These are phyloP conservation scores for Conchocele bisecta DNA, from an alignment of 2,888 invertebrate species.

Conservation along the genomic window DNA sequence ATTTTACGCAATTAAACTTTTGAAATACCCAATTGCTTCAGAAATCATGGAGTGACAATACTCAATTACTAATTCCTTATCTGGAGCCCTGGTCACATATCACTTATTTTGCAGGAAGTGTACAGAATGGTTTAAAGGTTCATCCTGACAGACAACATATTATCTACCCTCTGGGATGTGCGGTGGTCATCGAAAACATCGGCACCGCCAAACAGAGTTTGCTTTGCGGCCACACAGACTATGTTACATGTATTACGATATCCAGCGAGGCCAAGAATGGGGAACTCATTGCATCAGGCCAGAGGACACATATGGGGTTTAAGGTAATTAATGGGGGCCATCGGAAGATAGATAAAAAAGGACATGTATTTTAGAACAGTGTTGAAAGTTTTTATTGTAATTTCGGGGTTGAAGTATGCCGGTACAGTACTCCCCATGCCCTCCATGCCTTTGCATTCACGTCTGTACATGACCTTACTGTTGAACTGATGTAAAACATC, in stretches of 20 bases:
- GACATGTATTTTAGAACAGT: too few species aligned
- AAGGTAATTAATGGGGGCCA: slow-evolving; percentile 85
- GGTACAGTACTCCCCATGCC: too few species aligned
- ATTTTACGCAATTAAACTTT: too few species aligned
- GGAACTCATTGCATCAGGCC: slow-evolving; percentile 93
- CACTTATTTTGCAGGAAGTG: slow-evolving; percentile 68
- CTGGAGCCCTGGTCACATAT: neutral
- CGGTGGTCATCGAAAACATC: slow-evolving; percentile 82
- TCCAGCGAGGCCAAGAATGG: slow-evolving; percentile 88
- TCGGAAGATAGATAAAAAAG: too few species aligned
- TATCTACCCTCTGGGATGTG: slow-evolving; percentile 82
- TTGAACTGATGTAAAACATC: too few species aligned
- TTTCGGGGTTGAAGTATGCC: too few species aligned
- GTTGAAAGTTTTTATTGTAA: too few species aligned
- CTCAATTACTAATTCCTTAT: too few species aligned
- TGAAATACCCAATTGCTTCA: too few species aligned
- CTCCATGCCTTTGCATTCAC: too few species aligned
- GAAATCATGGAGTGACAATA: too few species aligned
- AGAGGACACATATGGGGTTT: slow-evolving; percentile 95
- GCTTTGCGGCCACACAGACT: slow-evolving; percentile 82
- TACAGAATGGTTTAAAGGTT: slow-evolving; percentile 79
- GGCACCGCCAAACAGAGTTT: slow-evolving; percentile 75
- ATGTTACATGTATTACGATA: slow-evolving; percentile 82
- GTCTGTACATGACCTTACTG: too few species aligned
- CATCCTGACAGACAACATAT: slow-evolving; percentile 82